phyloP scores from a whole-genome alignment of 2,113 vertebrate species.

The Platichthys flesus region DNA sequence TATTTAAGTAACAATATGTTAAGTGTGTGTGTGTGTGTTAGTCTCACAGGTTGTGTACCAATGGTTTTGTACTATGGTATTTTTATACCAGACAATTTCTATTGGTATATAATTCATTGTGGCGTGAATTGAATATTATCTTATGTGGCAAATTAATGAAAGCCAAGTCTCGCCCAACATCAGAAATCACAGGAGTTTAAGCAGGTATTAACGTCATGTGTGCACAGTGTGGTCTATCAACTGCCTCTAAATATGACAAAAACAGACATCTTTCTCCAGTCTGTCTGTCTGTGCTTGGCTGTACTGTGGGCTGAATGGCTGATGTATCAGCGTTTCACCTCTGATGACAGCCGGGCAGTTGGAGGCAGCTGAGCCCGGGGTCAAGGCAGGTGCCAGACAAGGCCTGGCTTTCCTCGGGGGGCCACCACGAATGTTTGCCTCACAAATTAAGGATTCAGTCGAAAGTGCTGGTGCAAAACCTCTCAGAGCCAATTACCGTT shows the following conservation, averaged over 20 bases:
- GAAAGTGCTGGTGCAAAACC: slow-evolving; percentile 57
- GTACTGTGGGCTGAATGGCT: slow-evolving; percentile 43
- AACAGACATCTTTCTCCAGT: slow-evolving; percentile 16
- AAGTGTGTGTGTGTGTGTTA: background rate
- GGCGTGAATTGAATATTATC: background rate
- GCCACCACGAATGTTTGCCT: slow-evolving; percentile 59
- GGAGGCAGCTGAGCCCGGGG: slow-evolving; percentile 24
- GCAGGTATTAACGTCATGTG: slow-evolving; percentile 18
- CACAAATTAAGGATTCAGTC: slow-evolving; percentile 71
- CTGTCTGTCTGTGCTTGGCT: slow-evolving; percentile 18
- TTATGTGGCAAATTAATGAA: background rate
- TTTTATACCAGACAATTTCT: background rate
- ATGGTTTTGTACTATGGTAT: too few species aligned
- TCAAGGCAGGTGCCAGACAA: slow-evolving; percentile 35
- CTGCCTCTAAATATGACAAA: slow-evolving; percentile 23
- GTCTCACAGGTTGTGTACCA: background rate
- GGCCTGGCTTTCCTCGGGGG: slow-evolving; percentile 17
- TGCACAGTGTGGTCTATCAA: slow-evolving; percentile 17
- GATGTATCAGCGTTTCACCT: slow-evolving; percentile 45
- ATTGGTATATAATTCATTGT: background rate
- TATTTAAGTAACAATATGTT: too few species aligned
- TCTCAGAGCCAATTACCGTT: slow-evolving; percentile 67
- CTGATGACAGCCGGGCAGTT: slow-evolving; percentile 31
- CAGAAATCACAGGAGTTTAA: slow-evolving; percentile 8
- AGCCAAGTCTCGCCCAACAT: background rate